Evolutionary conservation across 2,797 vertebrate species (phyloP).

Genomic region (Leontocebus nigricollis): DNA sequence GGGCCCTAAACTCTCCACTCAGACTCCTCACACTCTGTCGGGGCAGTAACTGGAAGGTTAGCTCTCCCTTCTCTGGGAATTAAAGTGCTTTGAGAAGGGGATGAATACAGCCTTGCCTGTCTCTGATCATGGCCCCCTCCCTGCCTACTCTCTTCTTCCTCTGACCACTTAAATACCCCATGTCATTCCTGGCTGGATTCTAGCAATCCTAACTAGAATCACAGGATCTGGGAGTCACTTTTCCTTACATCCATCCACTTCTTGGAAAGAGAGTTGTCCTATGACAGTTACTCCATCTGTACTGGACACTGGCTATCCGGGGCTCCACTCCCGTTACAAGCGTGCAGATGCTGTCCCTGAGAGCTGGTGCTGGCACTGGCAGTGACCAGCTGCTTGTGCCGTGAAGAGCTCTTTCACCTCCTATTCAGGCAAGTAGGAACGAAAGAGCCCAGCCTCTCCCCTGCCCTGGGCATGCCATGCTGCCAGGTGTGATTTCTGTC

Average conservation of each 20-base stretch:
- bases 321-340: neutral
- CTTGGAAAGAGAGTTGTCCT: neutral
- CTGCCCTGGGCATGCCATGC: accelerated
- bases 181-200: neutral
- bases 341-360: too few species aligned
- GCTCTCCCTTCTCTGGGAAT: neutral
- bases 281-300: accelerated
- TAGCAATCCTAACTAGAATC: neutral
- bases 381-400: accelerated
- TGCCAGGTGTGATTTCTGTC: neutral
- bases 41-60: neutral
- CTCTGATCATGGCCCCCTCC: neutral
- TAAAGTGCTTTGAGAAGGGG: neutral
- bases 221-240: neutral
- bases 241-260: accelerated
- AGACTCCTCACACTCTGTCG: neutral
- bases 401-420: neutral
- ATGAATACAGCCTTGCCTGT: accelerated
- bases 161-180: neutral
- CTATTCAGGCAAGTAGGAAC: accelerated
- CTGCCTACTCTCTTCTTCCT: neutral
- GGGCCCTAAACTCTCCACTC: neutral
- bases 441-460: too few species aligned
- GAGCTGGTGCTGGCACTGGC: neutral
- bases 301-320: neutral